Conservation (phyloP, 1,140 invertebrate species). For the Pteromalus puparum region DNA sequence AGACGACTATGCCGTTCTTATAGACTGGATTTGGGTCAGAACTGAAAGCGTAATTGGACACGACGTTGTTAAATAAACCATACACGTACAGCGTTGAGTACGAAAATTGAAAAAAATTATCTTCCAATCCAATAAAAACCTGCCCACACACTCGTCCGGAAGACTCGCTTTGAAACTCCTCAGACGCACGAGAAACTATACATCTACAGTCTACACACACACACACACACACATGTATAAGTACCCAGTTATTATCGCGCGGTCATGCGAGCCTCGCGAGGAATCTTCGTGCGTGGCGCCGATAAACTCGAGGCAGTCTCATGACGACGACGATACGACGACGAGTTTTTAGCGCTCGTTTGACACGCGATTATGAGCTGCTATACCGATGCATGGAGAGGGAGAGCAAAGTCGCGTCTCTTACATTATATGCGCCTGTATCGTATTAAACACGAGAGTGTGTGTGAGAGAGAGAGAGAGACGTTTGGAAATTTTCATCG, state of each 20-base stretch:
- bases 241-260: not conserved
- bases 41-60: not conserved
- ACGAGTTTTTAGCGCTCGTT: not conserved
- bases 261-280: conserved; percentile 4
- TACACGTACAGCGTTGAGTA: too few relatives aligned
- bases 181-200: not conserved
- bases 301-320: conserved; percentile 12
- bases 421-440: not conserved
- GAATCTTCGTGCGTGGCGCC: conserved; percentile 22
- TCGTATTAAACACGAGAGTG: not conserved
- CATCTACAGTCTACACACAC: too few relatives aligned
- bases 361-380: not conserved
- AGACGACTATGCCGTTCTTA: not conserved
- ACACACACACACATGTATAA: not conserved
- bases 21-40: not conserved
- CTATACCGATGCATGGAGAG: not conserved
- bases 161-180: too few relatives aligned
- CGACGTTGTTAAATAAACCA: not conserved
- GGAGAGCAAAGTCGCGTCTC: not conserved
- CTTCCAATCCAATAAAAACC: too few relatives aligned
- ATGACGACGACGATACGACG: not conserved
- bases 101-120: too few relatives aligned
- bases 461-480: too few relatives aligned
- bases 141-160: too few relatives aligned
- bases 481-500: not conserved